Evolutionary conservation across 2,888 invertebrate species (phyloP).

Genomic region (Steromphala cineraria): DNA sequence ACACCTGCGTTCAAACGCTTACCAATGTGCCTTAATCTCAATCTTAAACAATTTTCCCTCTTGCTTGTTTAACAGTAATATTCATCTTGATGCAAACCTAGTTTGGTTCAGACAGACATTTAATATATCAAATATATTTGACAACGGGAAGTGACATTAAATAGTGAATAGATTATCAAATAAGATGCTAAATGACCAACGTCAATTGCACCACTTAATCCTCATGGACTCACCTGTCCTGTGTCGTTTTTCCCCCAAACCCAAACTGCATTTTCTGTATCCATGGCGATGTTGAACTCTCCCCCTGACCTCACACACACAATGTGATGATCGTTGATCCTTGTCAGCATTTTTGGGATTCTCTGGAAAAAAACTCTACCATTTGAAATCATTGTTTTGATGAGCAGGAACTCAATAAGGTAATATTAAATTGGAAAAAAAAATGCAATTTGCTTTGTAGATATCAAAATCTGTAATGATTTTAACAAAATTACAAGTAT

Average conservation of each 20-base stretch:
- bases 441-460: not conserved
- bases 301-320: constrained; percentile 82
- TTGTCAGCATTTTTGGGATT: constrained; percentile 66
- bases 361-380: constrained; percentile 47
- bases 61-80: too few species aligned
- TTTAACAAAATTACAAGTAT: too few species aligned
- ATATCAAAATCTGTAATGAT: not conserved
- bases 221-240: constrained; percentile 81
- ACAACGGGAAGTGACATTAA: too few species aligned
- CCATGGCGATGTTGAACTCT: constrained; percentile 85
- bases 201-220: too few species aligned
- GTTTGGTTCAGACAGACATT: too few species aligned
- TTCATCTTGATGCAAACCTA: too few species aligned
- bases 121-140: too few species aligned
- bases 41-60: too few species aligned
- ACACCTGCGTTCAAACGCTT: too few species aligned
- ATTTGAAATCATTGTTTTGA: not conserved
- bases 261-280: constrained; percentile 81
- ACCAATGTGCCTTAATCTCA: too few species aligned
- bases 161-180: not conserved
- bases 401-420: too few species aligned
- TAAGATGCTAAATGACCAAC: not conserved
- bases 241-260: constrained; percentile 86
- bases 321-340: constrained; percentile 64
- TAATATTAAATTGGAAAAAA: not conserved